phyloP scores from a whole-genome alignment of 2,888 invertebrate genomes.

The Ditula angustiorana region DNA sequence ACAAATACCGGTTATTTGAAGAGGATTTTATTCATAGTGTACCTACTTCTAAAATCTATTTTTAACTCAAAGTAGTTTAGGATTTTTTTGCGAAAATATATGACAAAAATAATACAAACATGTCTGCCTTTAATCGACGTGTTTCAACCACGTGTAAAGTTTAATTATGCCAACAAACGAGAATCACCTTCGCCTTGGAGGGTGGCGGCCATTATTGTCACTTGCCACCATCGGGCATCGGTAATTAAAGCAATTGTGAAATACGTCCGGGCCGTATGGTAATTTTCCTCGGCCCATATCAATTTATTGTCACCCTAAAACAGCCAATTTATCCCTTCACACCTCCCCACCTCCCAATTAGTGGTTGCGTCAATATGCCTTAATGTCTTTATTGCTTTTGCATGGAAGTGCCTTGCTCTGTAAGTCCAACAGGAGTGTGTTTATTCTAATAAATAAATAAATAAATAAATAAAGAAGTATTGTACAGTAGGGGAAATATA shows the following conservation, averaged over 20 bases:
- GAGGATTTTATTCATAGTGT: too few species aligned
- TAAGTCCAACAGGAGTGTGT: too few species aligned
- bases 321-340: constrained; percentile 75
- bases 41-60: too few species aligned
- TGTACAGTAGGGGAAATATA: too few species aligned
- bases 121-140: not conserved
- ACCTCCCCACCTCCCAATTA: constrained; percentile 72
- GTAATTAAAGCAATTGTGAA: constrained; percentile 80
- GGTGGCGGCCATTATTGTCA: constrained; percentile 58
- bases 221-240: constrained; percentile 62
- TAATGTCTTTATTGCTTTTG: constrained; percentile 69
- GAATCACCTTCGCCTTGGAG: constrained; percentile 19
- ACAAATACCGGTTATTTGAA: too few species aligned
- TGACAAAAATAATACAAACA: too few species aligned
- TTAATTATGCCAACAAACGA: constrained; percentile 17
- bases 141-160: constrained; percentile 5
- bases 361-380: constrained; percentile 66
- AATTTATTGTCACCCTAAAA: constrained; percentile 83
- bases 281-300: constrained; percentile 76
- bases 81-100: too few species aligned
- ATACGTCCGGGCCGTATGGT: constrained; percentile 75
- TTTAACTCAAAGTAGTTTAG: too few species aligned
- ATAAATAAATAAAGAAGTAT: too few species aligned
- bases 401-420: constrained; percentile 46
- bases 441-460: too few species aligned